Base-by-base conservation (phyloP, 2,113 vertebrate genomes). In the Paramisgurnus dabryanus region DNA sequence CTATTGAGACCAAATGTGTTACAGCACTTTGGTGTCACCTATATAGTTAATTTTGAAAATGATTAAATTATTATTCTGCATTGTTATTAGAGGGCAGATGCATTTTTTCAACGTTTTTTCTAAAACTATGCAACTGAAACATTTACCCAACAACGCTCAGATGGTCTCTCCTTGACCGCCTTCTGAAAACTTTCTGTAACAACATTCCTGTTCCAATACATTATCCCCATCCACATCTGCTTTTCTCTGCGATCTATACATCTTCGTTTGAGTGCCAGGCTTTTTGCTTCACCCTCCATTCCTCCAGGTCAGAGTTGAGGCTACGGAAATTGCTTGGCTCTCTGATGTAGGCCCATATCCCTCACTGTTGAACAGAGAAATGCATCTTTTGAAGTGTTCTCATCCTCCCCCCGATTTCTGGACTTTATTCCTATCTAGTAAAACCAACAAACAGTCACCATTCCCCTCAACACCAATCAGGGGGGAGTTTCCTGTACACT, bases 381-480 rank as follows among this genome's bases (percentile, higher is more conserved):
- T 41, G 39, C 63, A 67, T 73, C 47, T 66, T 55, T 75, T 63
- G 43, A 15, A n/a, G 41, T 50, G 60, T 68, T 80, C 40, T 9
- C 27, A 7, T 18, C 40, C 55, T 65, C 34, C 27, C 53, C 58
- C 34, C 12, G 15, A 9, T 55, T 22, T 64, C 34, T 57, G 2
- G 34, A 22, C 7, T 39, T n/a, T 47, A 49, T 63, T 69, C 74
- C 60, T 49, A 57, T 67, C 80, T 67, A 43, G 58, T 71, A 83
- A 77, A 68, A 81, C 27, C 47, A 81, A 81, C 78, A 83, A 83
- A 81, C 47, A 57, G 43, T 60, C 12, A 53, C 47, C 15, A 65
- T 55, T 43, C 34, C 45, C 55, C n/a, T 45, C 34, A 41, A 53
- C 67, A 17, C 18, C 45, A 60, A 79, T 74, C 27, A 66, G 6